Evolutionary conservation across 2,888 invertebrate species (phyloP).

Genomic region (Reticulitermes lucifugus): DNA sequence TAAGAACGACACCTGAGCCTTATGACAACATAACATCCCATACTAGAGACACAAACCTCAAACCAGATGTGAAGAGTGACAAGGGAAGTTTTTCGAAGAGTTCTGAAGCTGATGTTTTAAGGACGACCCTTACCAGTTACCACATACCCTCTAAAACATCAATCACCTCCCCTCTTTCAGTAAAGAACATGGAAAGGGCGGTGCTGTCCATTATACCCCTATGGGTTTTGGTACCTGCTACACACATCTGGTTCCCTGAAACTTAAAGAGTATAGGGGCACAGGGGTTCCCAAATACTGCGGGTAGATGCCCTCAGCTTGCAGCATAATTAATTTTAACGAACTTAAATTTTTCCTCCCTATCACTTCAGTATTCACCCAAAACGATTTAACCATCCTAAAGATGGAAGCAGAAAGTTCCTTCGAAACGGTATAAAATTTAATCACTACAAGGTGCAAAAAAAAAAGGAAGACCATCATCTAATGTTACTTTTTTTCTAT

Average conservation of each 20-base stretch:
- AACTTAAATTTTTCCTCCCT: too few species aligned
- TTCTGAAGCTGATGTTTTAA: background rate
- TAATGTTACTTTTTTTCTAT: too few species aligned
- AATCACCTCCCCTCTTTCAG: constrained; percentile 14
- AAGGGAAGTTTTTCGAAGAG: constrained; percentile 6
- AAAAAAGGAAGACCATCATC: too few species aligned
- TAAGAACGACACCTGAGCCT: background rate
- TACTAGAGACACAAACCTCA: background rate
- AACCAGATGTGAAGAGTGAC: constrained; percentile 17
- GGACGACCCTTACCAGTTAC: constrained; percentile 26
- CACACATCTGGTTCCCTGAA: constrained; percentile 18
- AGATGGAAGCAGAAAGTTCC: too few species aligned
- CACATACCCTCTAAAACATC: constrained; percentile 41
- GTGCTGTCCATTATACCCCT: constrained; percentile 34
- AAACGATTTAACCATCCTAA: too few species aligned
- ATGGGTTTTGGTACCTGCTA: constrained; percentile 21
- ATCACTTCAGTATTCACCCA: too few species aligned
- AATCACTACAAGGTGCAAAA: too few species aligned
- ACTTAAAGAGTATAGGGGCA: background rate
- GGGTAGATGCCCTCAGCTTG: too few species aligned
- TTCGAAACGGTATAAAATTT: too few species aligned
- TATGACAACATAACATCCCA: background rate
- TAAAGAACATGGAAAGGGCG: constrained; percentile 40
- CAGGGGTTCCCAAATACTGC: too few species aligned
- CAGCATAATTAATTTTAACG: too few species aligned